phyloP scores from a whole-genome alignment of 1,140 invertebrate species.

The Chelonus insularis region DNA sequence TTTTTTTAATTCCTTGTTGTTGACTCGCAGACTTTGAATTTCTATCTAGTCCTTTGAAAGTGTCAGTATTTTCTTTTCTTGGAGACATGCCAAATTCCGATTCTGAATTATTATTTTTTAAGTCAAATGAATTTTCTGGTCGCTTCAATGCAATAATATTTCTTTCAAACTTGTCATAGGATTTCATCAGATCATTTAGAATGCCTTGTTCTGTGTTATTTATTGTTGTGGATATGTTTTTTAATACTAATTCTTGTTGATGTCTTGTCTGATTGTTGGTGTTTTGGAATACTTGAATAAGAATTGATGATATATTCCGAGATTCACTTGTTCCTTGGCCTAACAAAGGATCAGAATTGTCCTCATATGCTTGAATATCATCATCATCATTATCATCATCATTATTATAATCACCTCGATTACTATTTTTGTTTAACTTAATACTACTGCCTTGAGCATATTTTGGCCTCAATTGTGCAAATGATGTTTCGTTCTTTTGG shows the following conservation, averaged over 20 bases:
- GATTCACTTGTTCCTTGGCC: too few species aligned
- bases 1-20: conserved; percentile 34
- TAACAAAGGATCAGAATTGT: not conserved
- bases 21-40: conserved; percentile 11
- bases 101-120: conserved; percentile 15
- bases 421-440: too few species aligned
- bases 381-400: not conserved
- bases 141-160: conserved; percentile 5
- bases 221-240: not conserved
- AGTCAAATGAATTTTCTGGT: conserved; percentile 6
- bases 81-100: not conserved
- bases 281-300: conserved; percentile 1
- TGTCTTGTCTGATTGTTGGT: not conserved
- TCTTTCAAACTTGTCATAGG: conserved; percentile 30
- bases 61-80: not conserved
- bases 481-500: not conserved
- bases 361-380: not conserved
- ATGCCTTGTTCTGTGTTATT: conserved; percentile 27
- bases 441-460: too few species aligned
- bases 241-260: not conserved
- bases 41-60: not conserved
- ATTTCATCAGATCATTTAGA: conserved; percentile 28
- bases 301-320: conserved; percentile 6
- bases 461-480: not conserved
- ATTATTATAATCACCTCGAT: not conserved